Evolutionary conservation across 2,888 invertebrate genomes (phyloP).

Genomic region (Luffia ferchaultella): DNA sequence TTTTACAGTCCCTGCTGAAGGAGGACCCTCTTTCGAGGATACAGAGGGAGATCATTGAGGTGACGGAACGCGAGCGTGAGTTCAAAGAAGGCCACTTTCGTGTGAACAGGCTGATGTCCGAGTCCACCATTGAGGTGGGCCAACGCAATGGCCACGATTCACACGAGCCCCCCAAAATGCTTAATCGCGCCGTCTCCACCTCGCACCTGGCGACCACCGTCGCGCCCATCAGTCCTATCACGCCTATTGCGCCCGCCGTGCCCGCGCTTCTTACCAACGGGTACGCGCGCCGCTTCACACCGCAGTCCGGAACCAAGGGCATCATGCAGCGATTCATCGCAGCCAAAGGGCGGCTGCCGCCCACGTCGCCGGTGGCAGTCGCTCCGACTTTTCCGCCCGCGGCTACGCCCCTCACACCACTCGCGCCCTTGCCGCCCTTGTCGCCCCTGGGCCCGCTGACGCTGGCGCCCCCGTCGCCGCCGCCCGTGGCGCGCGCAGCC

Average conservation of each 20-base stretch:
- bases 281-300: constrained; percentile 68
- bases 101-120: constrained; percentile 49
- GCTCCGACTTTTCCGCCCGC: constrained; percentile 24
- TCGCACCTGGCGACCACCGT: constrained; percentile 50
- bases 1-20: constrained; percentile 63
- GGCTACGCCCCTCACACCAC: constrained; percentile 26
- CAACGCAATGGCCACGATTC: constrained; percentile 49
- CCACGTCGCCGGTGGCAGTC: constrained; percentile 29
- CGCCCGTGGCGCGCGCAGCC: constrained; percentile 61
- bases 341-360: constrained; percentile 74
- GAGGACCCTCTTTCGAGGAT: constrained; percentile 82
- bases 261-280: constrained; percentile 53
- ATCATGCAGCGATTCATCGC: constrained; percentile 88
- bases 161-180: constrained; percentile 30
- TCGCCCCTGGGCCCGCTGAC: constrained; percentile 25
- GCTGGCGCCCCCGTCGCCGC: constrained; percentile 38
- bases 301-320: constrained; percentile 74
- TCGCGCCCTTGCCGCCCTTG: constrained; percentile 35
- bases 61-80: constrained; percentile 84
- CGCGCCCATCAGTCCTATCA: constrained; percentile 39
- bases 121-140: constrained; percentile 55
- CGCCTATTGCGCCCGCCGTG: constrained; percentile 42
- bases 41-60: constrained; percentile 89
- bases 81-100: constrained; percentile 70
- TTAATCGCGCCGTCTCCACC: constrained; percentile 52